Percentiles rank a stretch among this genome's conserved stretches.
Conservation (phyloP, 2,797 vertebrate species). For the Enteromius unitaeniatus region DNA sequence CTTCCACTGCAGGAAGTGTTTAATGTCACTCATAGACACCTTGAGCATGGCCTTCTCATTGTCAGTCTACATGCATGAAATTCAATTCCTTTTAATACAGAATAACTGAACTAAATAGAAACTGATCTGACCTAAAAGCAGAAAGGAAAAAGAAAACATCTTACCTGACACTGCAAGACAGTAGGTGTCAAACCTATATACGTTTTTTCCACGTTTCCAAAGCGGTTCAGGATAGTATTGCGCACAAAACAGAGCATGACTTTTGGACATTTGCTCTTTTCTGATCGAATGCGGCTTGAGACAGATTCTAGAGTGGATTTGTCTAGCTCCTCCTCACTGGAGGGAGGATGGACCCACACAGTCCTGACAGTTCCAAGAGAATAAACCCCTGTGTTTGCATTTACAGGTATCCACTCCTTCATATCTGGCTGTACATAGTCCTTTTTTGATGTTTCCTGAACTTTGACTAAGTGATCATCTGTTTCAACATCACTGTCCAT, state of each 20-base stretch:
- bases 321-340: slow-evolving; percentile 16
- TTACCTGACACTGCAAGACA: slow-evolving; percentile 53
- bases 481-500: slow-evolving; percentile 57
- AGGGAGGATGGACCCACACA: slow-evolving; percentile 48
- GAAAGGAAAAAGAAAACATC: slow-evolving; percentile 1
- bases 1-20: slow-evolving; percentile 63
- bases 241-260: not conserved
- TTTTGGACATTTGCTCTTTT: not conserved
- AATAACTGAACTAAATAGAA: not conserved
- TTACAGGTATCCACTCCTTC: slow-evolving; percentile 81
- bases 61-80: slow-evolving; percentile 24
- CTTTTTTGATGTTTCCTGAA: slow-evolving; percentile 1
- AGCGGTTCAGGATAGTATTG: slow-evolving; percentile 65
- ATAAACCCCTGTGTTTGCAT: not conserved
- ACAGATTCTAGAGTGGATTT: not conserved
- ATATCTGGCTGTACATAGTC: slow-evolving; percentile 70
- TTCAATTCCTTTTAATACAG: not conserved
- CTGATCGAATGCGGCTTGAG: not conserved
- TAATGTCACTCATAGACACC: slow-evolving; percentile 72
- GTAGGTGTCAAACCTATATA: slow-evolving; percentile 54
- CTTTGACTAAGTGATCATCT: not conserved
- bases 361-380: slow-evolving; percentile 36
- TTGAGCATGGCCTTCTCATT: slow-evolving; percentile 63
- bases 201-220: slow-evolving; percentile 54
- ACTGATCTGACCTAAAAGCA: not conserved